Base-by-base conservation (phyloP, 2,797 vertebrate species). In the Loris lydekkerianus region DNA sequence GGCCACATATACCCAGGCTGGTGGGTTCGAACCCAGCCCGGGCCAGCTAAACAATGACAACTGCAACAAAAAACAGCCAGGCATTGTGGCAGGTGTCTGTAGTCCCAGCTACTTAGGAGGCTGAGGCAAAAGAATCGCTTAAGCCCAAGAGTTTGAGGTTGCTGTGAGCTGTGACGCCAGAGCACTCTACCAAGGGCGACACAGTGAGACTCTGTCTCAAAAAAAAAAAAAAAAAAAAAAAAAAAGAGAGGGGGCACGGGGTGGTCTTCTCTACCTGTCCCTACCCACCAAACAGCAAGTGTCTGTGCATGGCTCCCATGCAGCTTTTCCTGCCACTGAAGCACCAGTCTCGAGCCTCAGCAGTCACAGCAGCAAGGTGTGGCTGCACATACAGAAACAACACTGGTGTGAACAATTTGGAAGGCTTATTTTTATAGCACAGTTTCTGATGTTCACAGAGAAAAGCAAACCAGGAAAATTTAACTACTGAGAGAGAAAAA, bases 361-460 rank as follows among this genome's bases (percentile, higher is more conserved):
- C 29, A 61, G 15, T 70, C 46, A 76, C 53, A 46, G 40, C 20
- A 15, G 7, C 46, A 11, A 88, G 34, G 14, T 43, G 11, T 31
- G 40, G 53, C 46, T 95, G 31, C 63, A 77, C 95, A 92, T 40
- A 81, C 46, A 94, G 40, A 73, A 56, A 27, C 27, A 15, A 67
- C 75, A 81, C 86, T 9, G 43, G 46, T 23, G 37, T 8, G 37
- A 84, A 81, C 58, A 31, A 76, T 73, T 46, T 78, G 61, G n/a
- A 77, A 53, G 25, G 43, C 40, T 70, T 84, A 31, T 75, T 89
- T 90, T 93, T 46, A 73, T 18, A 91, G 49, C 61, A 89, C 7
- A 11, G 29, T 91, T 91, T 95, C 88, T 80, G 61, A 60, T 53
- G 14, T 85, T 89, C 95, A 82, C 21, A 92, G 27, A 89, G 37